A percentile compares a stretch with the other conserved stretches of the same genome.
phyloP scores from a whole-genome alignment of 2,888 invertebrate genomes.

The Drosophila crucigera region DNA sequence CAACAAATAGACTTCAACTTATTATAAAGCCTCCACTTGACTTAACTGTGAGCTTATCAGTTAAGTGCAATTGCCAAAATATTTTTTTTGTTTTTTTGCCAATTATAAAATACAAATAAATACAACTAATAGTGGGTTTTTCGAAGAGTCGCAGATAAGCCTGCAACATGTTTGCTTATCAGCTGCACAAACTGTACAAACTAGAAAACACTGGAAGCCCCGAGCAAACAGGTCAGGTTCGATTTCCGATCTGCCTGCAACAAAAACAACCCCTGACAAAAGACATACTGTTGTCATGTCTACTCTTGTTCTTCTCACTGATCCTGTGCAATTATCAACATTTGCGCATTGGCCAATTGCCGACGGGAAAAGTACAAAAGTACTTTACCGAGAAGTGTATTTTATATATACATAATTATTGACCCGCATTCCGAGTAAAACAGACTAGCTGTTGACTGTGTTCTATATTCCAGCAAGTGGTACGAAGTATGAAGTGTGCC shows the following conservation, averaged over 20 bases:
- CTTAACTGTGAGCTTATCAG: not conserved
- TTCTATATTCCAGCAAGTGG: slow-evolving; percentile 1
- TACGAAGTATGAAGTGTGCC: not conserved
- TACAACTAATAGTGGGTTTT: not conserved
- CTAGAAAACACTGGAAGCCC: not conserved
- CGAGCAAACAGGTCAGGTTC: not conserved
- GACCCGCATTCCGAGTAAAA: slow-evolving; percentile 47
- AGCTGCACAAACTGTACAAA: slow-evolving; percentile 12
- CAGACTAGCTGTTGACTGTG: slow-evolving; percentile 1
- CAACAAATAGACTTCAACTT: slow-evolving; percentile 6
- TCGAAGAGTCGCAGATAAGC: slow-evolving; percentile 5
- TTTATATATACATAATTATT: slow-evolving; percentile 40
- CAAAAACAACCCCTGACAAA: slow-evolving; percentile 40
- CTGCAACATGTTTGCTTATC: not conserved
- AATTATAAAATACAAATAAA: not conserved
- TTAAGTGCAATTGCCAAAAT: not conserved
- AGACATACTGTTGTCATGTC: not conserved
- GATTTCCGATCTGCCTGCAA: not conserved
- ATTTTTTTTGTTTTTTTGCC: not conserved
- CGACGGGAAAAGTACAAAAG: slow-evolving; percentile 31
- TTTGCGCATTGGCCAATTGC: slow-evolving; percentile 31
- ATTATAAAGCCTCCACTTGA: slow-evolving; percentile 3
- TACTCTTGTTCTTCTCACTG: slow-evolving; percentile 8
- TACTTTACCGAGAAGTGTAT: slow-evolving; percentile 11
- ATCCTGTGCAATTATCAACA: slow-evolving; percentile 14